Evolutionary conservation across 2,888 invertebrate genomes (phyloP).

Genomic region (Teinopalpus imperialis): DNA sequence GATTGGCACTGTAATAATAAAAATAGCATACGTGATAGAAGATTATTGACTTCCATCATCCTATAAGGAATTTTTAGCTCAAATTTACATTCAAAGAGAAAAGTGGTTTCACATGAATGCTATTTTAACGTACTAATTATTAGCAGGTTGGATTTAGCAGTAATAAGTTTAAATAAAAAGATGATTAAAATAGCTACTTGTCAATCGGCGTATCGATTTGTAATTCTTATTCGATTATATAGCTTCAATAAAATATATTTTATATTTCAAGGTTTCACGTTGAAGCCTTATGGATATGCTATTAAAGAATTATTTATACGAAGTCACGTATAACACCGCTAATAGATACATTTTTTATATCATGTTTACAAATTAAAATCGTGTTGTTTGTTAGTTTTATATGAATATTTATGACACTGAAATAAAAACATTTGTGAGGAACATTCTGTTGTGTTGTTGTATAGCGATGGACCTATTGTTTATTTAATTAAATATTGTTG

Average conservation of each 20-base stretch:
- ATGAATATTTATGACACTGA: no score
- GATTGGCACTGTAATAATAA: not conserved
- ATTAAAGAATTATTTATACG: no score
- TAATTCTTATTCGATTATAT: slow-evolving; percentile 1
- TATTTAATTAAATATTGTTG: no score
- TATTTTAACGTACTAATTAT: not conserved
- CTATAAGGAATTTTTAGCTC: not conserved
- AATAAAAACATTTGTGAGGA: no score
- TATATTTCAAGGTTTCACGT: no score
- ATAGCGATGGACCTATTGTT: no score
- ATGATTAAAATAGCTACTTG: not conserved
- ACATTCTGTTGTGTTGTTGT: no score
- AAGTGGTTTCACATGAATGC: no score
- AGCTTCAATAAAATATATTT: not conserved
- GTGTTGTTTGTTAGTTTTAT: not conserved
- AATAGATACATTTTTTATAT: no score
- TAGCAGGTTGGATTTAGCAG: not conserved
- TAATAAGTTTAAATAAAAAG: not conserved
- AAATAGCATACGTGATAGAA: not conserved
- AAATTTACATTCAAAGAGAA: not conserved
- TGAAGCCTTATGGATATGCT: no score
- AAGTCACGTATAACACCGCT: no score
- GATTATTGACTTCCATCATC: not conserved
- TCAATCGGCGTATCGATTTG: slow-evolving; percentile 1
- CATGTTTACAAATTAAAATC: not conserved